Conservation (phyloP, 2,113 vertebrate species). For the Picathartes gymnocephalus region DNA sequence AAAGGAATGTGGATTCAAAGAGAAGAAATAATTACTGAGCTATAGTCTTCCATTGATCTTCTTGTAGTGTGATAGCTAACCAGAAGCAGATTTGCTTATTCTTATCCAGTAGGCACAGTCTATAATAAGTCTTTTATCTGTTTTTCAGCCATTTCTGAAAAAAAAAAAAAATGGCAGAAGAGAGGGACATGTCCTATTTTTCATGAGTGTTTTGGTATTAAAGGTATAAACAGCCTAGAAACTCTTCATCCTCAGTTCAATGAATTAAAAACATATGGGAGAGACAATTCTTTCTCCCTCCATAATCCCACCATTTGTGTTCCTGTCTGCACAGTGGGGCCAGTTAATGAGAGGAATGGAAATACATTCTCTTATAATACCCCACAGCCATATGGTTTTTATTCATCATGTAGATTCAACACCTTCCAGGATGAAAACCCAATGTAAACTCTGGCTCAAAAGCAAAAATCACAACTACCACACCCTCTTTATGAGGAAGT, state of each 20-base stretch:
- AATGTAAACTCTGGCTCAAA: not conserved
- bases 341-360: not conserved
- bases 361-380: not conserved
- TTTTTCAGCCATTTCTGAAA: not conserved
- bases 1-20: not conserved
- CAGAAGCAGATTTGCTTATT: not conserved
- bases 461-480: not conserved
- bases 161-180: not conserved
- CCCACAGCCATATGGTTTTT: not conserved
- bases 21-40: conserved; percentile 1
- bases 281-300: not conserved
- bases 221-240: not conserved
- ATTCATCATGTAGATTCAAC: not conserved
- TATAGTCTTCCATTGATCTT: not conserved
- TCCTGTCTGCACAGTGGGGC: not conserved
- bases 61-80: not conserved
- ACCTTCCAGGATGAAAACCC: not conserved
- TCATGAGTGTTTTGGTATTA: not conserved
- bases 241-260: not conserved
- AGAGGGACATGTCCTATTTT: not conserved
- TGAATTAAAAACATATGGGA: not conserved
- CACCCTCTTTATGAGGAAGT: not conserved
- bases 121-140: not conserved
- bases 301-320: not conserved
- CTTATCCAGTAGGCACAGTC: not conserved